A percentile compares a stretch with the other conserved stretches of the same genome.
phyloP scores from a whole-genome alignment of 2,888 invertebrate species.

The Pandemis corylana region DNA sequence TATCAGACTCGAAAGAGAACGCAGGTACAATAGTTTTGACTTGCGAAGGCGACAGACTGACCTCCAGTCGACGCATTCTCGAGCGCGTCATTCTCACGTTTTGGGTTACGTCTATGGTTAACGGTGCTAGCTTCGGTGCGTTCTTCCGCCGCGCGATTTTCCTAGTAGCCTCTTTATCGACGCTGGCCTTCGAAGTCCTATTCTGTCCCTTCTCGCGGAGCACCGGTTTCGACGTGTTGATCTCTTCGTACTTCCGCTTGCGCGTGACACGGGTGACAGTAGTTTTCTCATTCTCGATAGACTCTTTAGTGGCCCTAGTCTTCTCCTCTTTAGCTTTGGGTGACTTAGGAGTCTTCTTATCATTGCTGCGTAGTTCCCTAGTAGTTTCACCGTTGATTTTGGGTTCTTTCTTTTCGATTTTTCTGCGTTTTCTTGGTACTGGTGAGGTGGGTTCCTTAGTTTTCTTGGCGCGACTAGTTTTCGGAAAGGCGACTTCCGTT shows the following conservation, averaged over 20 bases:
- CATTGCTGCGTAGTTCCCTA: constrained; percentile 57
- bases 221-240: constrained; percentile 66
- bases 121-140: constrained; percentile 49
- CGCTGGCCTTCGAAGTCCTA: constrained; percentile 55
- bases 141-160: constrained; percentile 66
- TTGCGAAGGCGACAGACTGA: constrained; percentile 73
- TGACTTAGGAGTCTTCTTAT: constrained; percentile 1
- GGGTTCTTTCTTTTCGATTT: constrained; percentile 62
- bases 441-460: constrained; percentile 62
- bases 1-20: constrained; percentile 73
- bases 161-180: constrained; percentile 56
- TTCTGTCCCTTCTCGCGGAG: constrained; percentile 78
- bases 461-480: constrained; percentile 61
- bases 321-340: constrained; percentile 53
- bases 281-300: constrained; percentile 76
- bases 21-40: constrained; percentile 62
- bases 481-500: constrained; percentile 71
- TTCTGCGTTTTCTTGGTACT: constrained; percentile 73
- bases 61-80: constrained; percentile 65
- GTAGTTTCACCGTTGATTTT: constrained; percentile 50
- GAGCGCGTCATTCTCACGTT: constrained; percentile 74
- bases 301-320: constrained; percentile 69
- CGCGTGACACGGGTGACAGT: constrained; percentile 61
- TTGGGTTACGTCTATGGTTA: constrained; percentile 51
- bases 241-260: constrained; percentile 70